Evolutionary conservation across 1,140 invertebrate species (phyloP).

Genomic region (Micrasema longulum): DNA sequence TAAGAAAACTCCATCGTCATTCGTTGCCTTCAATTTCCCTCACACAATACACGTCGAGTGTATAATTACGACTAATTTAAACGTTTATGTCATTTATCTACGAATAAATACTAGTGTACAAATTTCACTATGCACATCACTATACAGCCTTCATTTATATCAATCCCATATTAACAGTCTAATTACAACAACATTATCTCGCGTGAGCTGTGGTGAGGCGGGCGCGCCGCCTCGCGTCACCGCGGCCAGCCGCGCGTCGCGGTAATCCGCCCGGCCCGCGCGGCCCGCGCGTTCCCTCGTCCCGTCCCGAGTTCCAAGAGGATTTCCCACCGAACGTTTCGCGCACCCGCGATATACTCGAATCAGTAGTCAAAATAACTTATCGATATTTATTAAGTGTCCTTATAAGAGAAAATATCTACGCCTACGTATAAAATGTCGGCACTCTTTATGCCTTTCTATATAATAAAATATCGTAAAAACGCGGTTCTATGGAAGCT

Average conservation of each 20-base stretch:
- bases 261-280: not conserved
- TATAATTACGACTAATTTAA: slow-evolving; percentile 36
- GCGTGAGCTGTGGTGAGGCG: slow-evolving; percentile 7
- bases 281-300: not conserved
- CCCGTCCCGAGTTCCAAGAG: not conserved
- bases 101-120: slow-evolving; percentile 40
- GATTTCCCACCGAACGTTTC: not conserved
- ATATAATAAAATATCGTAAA: slow-evolving; percentile 28
- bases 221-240: not conserved
- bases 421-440: slow-evolving; percentile 14
- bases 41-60: slow-evolving; percentile 28
- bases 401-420: not conserved
- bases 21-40: slow-evolving; percentile 28
- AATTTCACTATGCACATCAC: slow-evolving; percentile 51
- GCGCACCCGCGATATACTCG: not conserved
- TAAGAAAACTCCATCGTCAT: slow-evolving; percentile 12
- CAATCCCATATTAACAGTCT: slow-evolving; percentile 53
- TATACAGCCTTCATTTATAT: slow-evolving; percentile 54
- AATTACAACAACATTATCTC: slow-evolving; percentile 50
- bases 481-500: slow-evolving; percentile 32
- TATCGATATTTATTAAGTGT: not conserved
- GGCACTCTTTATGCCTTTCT: slow-evolving; percentile 10
- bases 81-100: slow-evolving; percentile 37
- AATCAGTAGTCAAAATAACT: slow-evolving; percentile 6
- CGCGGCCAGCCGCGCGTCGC: not conserved